phyloP scores from a whole-genome alignment of 2,797 vertebrate genomes.

The Loris lydekkerianus region DNA sequence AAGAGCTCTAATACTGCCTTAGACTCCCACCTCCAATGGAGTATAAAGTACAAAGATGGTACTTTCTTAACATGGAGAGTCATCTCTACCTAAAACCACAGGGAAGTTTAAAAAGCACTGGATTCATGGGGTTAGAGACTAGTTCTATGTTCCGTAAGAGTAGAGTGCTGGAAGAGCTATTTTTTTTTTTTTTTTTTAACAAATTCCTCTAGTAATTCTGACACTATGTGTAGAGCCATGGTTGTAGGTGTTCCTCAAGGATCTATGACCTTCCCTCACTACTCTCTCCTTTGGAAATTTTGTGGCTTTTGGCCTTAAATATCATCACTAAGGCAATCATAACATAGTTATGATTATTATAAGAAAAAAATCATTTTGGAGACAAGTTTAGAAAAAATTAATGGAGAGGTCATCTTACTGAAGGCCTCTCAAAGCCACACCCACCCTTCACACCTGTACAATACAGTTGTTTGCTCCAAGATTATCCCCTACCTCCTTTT shows the following conservation, averaged over 20 bases:
- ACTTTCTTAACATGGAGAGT: neutral
- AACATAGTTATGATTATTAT: slow-evolving; percentile 10
- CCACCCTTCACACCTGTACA: neutral
- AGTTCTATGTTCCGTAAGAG: neutral
- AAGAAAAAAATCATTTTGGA: neutral
- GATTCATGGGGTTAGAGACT: neutral
- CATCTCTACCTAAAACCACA: neutral
- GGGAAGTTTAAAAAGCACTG: neutral
- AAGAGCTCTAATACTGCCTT: neutral
- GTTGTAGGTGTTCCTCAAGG: neutral
- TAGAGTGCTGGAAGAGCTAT: neutral
- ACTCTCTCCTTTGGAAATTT: neutral
- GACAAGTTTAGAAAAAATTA: slow-evolving; percentile 1
- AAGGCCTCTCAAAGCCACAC: neutral
- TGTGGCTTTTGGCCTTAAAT: neutral
- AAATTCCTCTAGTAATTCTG: neutral
- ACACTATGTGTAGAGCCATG: neutral
- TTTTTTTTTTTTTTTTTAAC: neutral
- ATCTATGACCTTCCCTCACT: neutral
- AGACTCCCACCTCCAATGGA: neutral
- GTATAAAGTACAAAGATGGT: neutral
- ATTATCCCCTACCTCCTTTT: neutral
- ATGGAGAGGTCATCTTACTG: neutral
- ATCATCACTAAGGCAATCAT: neutral
- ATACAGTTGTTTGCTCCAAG: neutral